Conservation (phyloP, 2,797 vertebrate genomes). For the Orientallactaga sibirica region DNA sequence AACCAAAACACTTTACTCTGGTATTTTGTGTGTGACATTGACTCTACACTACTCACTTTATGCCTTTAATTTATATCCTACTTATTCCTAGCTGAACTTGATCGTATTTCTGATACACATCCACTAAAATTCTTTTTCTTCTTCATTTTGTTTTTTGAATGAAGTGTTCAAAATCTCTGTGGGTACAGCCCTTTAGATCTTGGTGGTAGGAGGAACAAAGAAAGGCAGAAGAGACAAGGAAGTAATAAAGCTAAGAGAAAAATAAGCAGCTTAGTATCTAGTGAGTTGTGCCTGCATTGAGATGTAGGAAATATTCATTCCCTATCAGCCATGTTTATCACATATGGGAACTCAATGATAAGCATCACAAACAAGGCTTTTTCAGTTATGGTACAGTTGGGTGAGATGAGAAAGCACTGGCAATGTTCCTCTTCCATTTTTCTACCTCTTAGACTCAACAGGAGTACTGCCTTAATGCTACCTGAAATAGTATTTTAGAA, state of each 20-base stretch:
- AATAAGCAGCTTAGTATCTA: neutral
- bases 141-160: neutral
- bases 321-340: neutral
- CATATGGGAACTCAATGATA: neutral
- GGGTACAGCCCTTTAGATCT: neutral
- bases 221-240: neutral
- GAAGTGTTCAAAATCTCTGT: conserved; percentile 19
- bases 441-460: neutral
- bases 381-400: neutral
- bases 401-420: neutral
- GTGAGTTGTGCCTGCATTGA: neutral
- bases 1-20: neutral
- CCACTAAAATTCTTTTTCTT: neutral
- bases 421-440: neutral
- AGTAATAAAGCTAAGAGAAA: conserved; percentile 38
- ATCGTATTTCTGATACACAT: conserved; percentile 28
- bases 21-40: neutral
- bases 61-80: conserved; percentile 59
- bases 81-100: neutral
- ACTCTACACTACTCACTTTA: conserved; percentile 5
- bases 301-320: conserved; percentile 38
- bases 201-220: neutral
- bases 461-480: neutral
- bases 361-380: neutral
- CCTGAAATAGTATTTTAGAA: conserved; percentile 42